Evolutionary conservation across 2,888 invertebrate genomes (phyloP).

Genomic region (Sinotaia quadrata): DNA sequence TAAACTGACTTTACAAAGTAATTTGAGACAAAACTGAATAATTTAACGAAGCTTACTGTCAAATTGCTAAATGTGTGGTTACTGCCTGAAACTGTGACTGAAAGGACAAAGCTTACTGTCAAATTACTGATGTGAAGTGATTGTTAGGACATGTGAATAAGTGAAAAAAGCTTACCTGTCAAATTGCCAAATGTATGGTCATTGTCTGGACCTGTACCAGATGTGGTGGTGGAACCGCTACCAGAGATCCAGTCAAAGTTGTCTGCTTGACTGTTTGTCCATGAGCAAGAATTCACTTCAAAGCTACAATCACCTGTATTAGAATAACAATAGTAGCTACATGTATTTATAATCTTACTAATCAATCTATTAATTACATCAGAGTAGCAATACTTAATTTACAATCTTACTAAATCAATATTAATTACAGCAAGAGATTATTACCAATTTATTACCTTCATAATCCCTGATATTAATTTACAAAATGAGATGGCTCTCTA

Average conservation of each 20-base stretch:
- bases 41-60: background rate
- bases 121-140: background rate
- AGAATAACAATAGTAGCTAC: conserved; percentile 25
- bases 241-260: conserved; percentile 56
- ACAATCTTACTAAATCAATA: too few species aligned
- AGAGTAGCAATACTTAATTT: too few species aligned
- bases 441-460: too few species aligned
- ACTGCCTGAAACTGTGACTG: background rate
- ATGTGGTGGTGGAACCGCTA: conserved; percentile 37
- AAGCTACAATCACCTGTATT: conserved; percentile 59
- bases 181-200: conserved; percentile 65
- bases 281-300: conserved; percentile 57
- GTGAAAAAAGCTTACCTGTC: conserved; percentile 48
- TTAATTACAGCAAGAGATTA: too few species aligned
- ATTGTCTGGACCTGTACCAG: conserved; percentile 60
- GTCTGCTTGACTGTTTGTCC: conserved; percentile 51
- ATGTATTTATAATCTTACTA: conserved; percentile 68
- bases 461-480: too few species aligned
- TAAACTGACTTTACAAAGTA: background rate
- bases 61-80: background rate
- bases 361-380: conserved; percentile 19
- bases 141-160: background rate
- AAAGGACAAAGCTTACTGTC: background rate
- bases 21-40: background rate
- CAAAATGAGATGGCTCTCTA: too few species aligned